Evolutionary conservation across 2,888 invertebrate genomes (phyloP).

Genomic region (Arenicola marina): DNA sequence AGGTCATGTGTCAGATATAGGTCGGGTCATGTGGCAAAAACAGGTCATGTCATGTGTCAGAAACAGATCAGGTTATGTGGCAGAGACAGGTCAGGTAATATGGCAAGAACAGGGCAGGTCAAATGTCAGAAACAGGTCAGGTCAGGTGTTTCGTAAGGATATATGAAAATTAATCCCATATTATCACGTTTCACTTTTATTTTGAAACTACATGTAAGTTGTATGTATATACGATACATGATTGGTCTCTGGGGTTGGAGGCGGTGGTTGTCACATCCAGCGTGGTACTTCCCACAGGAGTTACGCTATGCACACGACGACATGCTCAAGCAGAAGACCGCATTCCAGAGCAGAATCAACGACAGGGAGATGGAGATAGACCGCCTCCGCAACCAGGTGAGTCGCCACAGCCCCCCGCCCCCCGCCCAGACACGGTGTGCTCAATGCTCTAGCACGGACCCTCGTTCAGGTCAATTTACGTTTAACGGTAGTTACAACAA

Average conservation of each 20-base stretch:
- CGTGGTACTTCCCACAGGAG: slow-evolving; percentile 63
- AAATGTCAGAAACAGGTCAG: not conserved
- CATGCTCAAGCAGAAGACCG: slow-evolving; percentile 63
- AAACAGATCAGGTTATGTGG: slow-evolving; percentile 56
- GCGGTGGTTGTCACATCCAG: not conserved
- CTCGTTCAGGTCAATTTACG: no score
- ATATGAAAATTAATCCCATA: not conserved
- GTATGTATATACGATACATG: not conserved
- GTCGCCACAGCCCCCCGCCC: not conserved
- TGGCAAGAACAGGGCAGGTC: slow-evolving; percentile 54
- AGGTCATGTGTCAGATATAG: no score
- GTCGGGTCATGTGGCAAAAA: no score
- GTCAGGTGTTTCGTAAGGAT: no score
- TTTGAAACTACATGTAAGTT: not conserved
- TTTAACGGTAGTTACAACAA: no score
- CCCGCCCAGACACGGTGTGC: no score
- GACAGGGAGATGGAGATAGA: slow-evolving; percentile 69
- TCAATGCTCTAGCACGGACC: no score
- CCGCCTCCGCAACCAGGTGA: slow-evolving; percentile 66
- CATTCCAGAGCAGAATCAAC: slow-evolving; percentile 63
- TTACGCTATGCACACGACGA: slow-evolving; percentile 67
- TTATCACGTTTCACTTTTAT: not conserved
- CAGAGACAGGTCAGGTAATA: slow-evolving; percentile 53
- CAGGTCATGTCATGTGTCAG: slow-evolving; percentile 58
- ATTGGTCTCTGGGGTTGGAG: not conserved